Evolutionary conservation across 1,140 invertebrate species (phyloP), one percentile per base, ranked within the genome.

Genomic region (Panonychus citri): DNA sequence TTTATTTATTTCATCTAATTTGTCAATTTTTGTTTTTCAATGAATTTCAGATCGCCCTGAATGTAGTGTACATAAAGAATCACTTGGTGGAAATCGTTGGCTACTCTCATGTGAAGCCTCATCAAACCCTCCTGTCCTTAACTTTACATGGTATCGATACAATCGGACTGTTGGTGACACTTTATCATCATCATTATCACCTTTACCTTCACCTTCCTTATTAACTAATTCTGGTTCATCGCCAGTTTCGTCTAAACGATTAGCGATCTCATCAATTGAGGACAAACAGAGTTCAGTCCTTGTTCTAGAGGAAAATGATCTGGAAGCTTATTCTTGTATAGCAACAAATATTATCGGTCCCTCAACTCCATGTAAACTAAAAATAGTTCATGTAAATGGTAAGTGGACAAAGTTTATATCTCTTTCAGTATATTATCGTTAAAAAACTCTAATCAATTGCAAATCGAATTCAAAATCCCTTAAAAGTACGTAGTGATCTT

Each of bases 71-170:
- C 75, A 78, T 59, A 75, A 75, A 42, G 78, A 81, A 66, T 75
- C 84, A 53, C 81, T 81, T 3, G 48, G 49, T 19, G 55, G 59
- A 21, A 57, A 62, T 12, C 56, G 56, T 40, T 77, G 82, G 66
- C 78, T 83, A 46, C 71, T 90, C 26, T 76, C 83, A 15, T 91
- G 86, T 66, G 79, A 78, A 27, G 83, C 81, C 2, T 71, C 75
- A 34, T 83, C 83, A 27, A 87, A 87, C 72, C 86, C 87, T 1
- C 68, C 74, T 54, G 77, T 83, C 63, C 81, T 84, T 25, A 74
- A 77, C 54, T 90, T 88, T 70, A 76, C 73, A 25, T 90, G 85
- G 85, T 80, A 78, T 61, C 74, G 85, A 55, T 81, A 83, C 66
- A 70, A 70, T 40, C 54, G 50, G 21, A 62, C 59, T n/a, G 54